Evolutionary conservation across 2,888 invertebrate genomes (phyloP), one percentile per base, ranked within the genome.

Genomic region (Eretmocerus hayati): DNA sequence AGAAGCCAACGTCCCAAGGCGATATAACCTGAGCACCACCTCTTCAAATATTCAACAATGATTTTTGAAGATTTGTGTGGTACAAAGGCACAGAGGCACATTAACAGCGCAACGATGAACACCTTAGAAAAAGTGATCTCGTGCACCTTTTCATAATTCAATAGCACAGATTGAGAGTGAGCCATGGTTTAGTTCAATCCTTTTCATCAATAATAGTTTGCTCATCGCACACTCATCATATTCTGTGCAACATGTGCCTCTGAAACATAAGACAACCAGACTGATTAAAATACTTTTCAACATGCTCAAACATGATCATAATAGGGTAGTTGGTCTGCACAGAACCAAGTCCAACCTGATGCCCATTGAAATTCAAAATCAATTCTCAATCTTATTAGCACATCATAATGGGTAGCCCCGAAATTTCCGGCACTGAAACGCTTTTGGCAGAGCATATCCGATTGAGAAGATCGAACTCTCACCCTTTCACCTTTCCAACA

Each of bases 221-320:
- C 58, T 64, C 69, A 69, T 67, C 65, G 69, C 68, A 63, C 69
- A 68, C 69, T 68, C 68, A 68, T 66, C 64, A 63, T 61, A 64
- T 63, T 66, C 67, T 67, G 69, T 69, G 67, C 68, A 67, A 62
- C 85, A 84, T 83, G 85, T 87, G 87, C 87, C 87, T 87, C 87
- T 87, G 86, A 84, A 85, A 78, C 82, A 77, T 72, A 72, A 77
- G 75, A 80, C 77, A 79, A 78, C 73, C 77, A 74, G 69, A 71
- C 69, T 70, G 67, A 72, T 69, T 67, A 68, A 69, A 59, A 69
- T 66, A 68, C 66, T 65, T 65, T 62, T 58, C 56, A 60, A 65
- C 66, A 69, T 69, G 69, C 69, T 66, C 63, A 63, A n/a, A n/a
- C n/a, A n/a, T 64, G 60, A 63, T 62, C 60, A 9, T n/a, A n/a